Evolutionary conservation across 2,888 invertebrate genomes (phyloP).

Genomic region (Lasioglossum vierecki): DNA sequence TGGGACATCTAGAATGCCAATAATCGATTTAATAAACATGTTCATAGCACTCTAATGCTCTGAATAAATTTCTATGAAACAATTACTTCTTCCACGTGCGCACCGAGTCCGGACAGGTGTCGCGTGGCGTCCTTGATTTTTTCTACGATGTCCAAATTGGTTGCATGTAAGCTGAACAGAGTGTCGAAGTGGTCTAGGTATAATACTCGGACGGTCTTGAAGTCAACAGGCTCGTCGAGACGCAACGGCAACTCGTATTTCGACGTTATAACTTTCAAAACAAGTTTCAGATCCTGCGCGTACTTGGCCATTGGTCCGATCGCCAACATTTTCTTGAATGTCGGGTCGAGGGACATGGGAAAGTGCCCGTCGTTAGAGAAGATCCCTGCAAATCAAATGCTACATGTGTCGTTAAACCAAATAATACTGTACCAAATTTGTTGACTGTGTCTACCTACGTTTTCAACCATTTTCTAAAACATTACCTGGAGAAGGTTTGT

Average conservation of each 20-base stretch:
- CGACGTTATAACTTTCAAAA: constrained; percentile 88
- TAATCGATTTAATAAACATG: not conserved
- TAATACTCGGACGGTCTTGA: constrained; percentile 85
- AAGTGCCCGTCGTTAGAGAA: constrained; percentile 87
- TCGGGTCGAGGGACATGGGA: constrained; percentile 85
- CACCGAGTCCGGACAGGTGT: constrained; percentile 85
- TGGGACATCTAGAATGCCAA: constrained; percentile 81
- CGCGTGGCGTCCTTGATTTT: constrained; percentile 84
- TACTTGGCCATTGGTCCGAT: constrained; percentile 92
- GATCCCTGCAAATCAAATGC: constrained; percentile 82
- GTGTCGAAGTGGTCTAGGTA: constrained; percentile 88
- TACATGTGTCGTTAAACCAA: not conserved
- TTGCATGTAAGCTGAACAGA: constrained; percentile 85
- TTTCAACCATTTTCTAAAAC: not conserved
- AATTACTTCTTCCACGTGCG: constrained; percentile 82
- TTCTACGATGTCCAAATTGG: constrained; percentile 85
- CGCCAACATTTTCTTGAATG: constrained; percentile 85
- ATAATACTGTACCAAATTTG: too few relatives aligned
- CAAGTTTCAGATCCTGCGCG: constrained; percentile 89
- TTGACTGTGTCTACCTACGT: not conserved
- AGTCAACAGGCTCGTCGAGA: constrained; percentile 85
- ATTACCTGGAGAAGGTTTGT: constrained; percentile 91
- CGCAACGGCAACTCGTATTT: constrained; percentile 82
- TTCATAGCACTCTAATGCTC: not conserved
- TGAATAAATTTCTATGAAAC: constrained; percentile 3